Percentiles rank a stretch among this genome's conserved stretches.
phyloP scores from a whole-genome alignment of 2,113 vertebrate species.

The Ictalurus punctatus region DNA sequence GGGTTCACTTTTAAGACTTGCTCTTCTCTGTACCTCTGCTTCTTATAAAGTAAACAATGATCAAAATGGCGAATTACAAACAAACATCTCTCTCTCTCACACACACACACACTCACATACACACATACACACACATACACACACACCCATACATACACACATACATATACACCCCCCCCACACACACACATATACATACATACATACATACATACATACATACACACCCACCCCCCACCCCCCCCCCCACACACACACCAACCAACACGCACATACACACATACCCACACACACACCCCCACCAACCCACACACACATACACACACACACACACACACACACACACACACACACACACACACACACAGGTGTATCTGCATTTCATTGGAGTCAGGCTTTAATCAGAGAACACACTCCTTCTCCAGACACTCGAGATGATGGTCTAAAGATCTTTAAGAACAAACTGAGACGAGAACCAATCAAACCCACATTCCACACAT shows the following conservation, averaged over 20 bases:
- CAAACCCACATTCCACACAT: not conserved
- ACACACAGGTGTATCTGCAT: not conserved
- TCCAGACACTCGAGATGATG: not conserved
- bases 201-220: too few species aligned
- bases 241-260: too few species aligned
- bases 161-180: too few species aligned
- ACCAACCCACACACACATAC: too few species aligned
- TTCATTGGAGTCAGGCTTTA: not conserved
- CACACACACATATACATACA: too few species aligned
- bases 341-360: not conserved
- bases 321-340: too few species aligned
- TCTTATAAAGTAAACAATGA: not conserved
- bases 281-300: too few species aligned
- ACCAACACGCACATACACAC: too few species aligned
- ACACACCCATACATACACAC: too few species aligned
- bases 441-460: not conserved
- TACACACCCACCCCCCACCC: too few species aligned
- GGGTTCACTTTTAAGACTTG: not conserved
- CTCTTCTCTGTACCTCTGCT: not conserved
- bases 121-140: too few species aligned
- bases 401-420: not conserved
- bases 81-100: not conserved
- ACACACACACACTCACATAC: not conserved
- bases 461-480: slow-evolving; percentile 5
- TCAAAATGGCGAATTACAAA: not conserved